Evolutionary conservation across 2,888 invertebrate species (phyloP).

Genomic region (Hipparchia semele): DNA sequence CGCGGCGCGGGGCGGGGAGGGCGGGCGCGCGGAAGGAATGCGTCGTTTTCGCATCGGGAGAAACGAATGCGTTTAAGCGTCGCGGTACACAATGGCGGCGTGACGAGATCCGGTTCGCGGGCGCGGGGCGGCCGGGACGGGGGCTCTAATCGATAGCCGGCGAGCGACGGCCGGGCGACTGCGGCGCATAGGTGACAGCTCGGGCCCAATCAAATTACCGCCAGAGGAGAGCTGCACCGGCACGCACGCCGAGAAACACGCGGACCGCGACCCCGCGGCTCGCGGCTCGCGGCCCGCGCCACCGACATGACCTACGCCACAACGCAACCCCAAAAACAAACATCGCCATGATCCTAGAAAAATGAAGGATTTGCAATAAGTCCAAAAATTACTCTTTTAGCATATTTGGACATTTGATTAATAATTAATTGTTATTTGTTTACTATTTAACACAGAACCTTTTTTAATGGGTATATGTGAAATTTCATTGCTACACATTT

Average conservation of each 20-base stretch:
- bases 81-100: conserved; percentile 83
- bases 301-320: conserved; percentile 19
- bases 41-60: conserved; percentile 84
- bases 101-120: conserved; percentile 83
- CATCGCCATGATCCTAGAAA: too few relatives aligned
- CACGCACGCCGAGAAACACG: conserved; percentile 66
- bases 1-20: conserved; percentile 58
- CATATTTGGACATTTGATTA: too few relatives aligned
- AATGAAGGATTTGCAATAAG: too few relatives aligned
- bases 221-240: conserved; percentile 74
- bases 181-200: conserved; percentile 83
- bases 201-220: conserved; percentile 82
- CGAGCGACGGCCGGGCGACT: conserved; percentile 82
- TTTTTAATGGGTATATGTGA: too few relatives aligned
- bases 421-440: too few relatives aligned
- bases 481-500: too few relatives aligned
- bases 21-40: conserved; percentile 81
- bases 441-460: too few relatives aligned
- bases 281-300: conserved; percentile 41
- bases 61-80: conserved; percentile 84
- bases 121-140: conserved; percentile 66
- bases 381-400: too few relatives aligned
- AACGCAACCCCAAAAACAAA: conserved; percentile 19
- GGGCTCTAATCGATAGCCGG: conserved; percentile 81
- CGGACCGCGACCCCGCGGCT: conserved; percentile 50